phyloP scores from a whole-genome alignment of 2,113 vertebrate species.

The Phrynocephalus versicolor region DNA sequence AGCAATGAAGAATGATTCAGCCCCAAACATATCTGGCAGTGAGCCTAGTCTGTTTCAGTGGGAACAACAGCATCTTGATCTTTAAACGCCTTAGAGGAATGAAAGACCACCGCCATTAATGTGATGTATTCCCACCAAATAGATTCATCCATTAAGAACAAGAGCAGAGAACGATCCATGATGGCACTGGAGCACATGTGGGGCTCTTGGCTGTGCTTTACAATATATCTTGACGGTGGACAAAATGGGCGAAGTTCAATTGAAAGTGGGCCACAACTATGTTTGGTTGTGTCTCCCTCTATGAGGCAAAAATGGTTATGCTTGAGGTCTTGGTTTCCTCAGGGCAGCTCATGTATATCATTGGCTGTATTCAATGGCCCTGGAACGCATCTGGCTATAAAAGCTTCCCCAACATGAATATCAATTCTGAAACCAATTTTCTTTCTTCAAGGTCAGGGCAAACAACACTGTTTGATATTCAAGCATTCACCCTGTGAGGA shows the following conservation, averaged over 20 bases:
- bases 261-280: not conserved
- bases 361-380: not conserved
- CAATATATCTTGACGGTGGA: not conserved
- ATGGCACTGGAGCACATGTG: not conserved
- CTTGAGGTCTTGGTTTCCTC: not conserved
- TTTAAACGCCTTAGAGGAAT: not conserved
- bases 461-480: accelerated
- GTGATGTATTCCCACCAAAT: not conserved
- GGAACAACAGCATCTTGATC: not conserved
- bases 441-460: not conserved
- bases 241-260: not conserved
- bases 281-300: not conserved
- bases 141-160: not conserved
- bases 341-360: not conserved
- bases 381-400: not conserved
- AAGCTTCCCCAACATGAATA: not conserved
- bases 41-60: not conserved
- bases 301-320: not conserved
- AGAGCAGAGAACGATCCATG: not conserved
- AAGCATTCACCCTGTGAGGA: not conserved
- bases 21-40: not conserved
- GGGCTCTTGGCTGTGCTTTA: not conserved
- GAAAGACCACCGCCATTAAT: not conserved
- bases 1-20: not conserved
- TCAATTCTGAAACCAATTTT: not conserved